phyloP scores from a whole-genome alignment of 1,140 invertebrate species.

The Brachionus plicatilis region DNA sequence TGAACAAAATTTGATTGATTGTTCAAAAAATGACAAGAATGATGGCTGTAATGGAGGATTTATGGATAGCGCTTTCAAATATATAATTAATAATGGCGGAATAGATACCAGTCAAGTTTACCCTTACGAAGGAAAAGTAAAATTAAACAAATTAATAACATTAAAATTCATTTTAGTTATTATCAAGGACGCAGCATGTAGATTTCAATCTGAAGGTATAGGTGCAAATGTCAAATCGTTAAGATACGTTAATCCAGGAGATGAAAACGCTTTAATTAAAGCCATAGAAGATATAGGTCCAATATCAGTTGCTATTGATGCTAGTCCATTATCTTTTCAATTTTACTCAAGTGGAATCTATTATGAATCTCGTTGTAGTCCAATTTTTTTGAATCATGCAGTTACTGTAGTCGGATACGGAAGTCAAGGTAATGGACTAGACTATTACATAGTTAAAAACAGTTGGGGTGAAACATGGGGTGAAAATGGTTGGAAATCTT shows the following conservation, averaged over 20 bases:
- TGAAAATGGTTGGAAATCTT: neutral
- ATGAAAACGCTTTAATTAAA: constrained; percentile 65
- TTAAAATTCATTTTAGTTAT: neutral
- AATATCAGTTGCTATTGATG: constrained; percentile 79
- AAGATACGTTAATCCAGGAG: constrained; percentile 62
- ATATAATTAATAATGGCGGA: constrained; percentile 52
- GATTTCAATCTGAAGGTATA: constrained; percentile 53
- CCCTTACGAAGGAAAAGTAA: constrained; percentile 43
- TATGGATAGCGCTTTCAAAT: constrained; percentile 54
- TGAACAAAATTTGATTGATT: constrained; percentile 95
- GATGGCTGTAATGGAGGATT: constrained; percentile 45
- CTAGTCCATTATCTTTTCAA: constrained; percentile 63
- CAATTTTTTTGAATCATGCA: constrained; percentile 40
- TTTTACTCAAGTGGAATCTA: constrained; percentile 42
- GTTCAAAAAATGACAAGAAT: constrained; percentile 61
- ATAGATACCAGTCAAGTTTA: constrained; percentile 54
- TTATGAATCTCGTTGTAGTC: constrained; percentile 45
- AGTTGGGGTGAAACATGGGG: constrained; percentile 39
- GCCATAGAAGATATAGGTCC: constrained; percentile 84
- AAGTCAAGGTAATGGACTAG: constrained; percentile 21
- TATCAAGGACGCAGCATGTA: neutral
- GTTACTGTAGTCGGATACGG: constrained; percentile 27
- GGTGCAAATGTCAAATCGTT: constrained; percentile 78
- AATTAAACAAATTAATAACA: neutral
- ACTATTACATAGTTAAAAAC: constrained; percentile 44